Conservation (phyloP, 2,797 vertebrate species). For the Silurus lanzhouensis region DNA sequence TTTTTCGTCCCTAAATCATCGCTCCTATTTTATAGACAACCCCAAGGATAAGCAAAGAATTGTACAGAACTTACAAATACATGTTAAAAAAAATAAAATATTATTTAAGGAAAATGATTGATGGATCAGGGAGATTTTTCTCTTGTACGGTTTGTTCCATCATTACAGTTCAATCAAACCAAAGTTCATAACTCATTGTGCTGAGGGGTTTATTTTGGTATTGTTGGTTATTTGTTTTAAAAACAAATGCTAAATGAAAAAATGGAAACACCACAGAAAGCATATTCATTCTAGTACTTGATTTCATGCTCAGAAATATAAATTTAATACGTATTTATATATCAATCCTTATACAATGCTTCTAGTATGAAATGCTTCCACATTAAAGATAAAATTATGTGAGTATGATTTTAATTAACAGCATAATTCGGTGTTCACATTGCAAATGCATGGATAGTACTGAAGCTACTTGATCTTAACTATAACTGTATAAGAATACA, state of each 20-base stretch:
- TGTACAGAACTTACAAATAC: constrained; percentile 84
- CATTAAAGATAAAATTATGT: background rate
- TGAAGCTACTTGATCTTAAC: background rate
- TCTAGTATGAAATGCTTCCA: background rate
- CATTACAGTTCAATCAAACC: constrained; percentile 47
- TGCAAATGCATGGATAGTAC: background rate
- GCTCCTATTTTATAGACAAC: constrained; percentile 73
- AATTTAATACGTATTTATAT: background rate
- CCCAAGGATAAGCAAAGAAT: constrained; percentile 76
- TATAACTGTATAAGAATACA: background rate
- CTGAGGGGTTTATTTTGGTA: constrained; percentile 20
- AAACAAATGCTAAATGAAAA: constrained; percentile 15
- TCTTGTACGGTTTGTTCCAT: constrained; percentile 54
- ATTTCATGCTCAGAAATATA: background rate
- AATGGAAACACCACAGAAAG: constrained; percentile 25
- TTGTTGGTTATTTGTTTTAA: constrained; percentile 25
- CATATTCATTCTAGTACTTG: background rate
- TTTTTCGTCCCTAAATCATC: constrained; percentile 65
- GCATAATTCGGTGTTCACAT: background rate
- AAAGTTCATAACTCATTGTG: constrained; percentile 47
- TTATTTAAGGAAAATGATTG: constrained; percentile 79
- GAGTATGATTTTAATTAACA: background rate
- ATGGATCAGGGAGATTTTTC: constrained; percentile 55
- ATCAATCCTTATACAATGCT: too few relatives aligned
- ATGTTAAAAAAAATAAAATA: constrained; percentile 83